Evolutionary conservation across 2,113 vertebrate genomes (phyloP).

Genomic region (Tenrec ecaudatus): DNA sequence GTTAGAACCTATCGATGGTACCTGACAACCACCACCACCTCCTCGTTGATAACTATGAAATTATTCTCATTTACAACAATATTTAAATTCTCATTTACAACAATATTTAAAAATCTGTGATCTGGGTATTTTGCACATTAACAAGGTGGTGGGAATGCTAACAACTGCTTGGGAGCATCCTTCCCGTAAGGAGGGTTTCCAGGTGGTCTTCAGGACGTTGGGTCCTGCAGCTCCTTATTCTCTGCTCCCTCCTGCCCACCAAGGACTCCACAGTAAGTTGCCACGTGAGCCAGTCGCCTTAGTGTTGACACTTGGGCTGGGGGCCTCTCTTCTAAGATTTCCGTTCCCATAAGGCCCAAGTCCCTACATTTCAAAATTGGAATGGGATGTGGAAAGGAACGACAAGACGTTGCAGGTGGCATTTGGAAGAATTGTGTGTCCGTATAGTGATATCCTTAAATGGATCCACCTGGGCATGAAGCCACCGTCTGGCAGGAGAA

Average conservation of each 20-base stretch:
- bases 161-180: background rate
- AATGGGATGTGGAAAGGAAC: background rate
- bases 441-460: background rate
- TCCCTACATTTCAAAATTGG: too few species aligned
- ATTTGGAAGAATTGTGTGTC: too few species aligned
- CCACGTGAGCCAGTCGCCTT: too few species aligned
- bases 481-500: background rate
- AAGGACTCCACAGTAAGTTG: too few species aligned
- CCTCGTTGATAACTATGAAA: background rate
- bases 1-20: background rate
- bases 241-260: background rate
- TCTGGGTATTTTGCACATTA: background rate
- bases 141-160: background rate
- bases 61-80: background rate
- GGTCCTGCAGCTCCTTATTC: background rate
- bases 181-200: background rate
- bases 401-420: too few species aligned
- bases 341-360: background rate
- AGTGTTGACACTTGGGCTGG: too few species aligned
- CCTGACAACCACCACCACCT: background rate
- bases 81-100: background rate
- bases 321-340: background rate
- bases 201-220: background rate
- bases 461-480: background rate
- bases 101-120: background rate